Evolutionary conservation across 2,113 vertebrate genomes (phyloP), one percentile per base, ranked within the genome.

Genomic region (Paracyprichromis sp.): DNA sequence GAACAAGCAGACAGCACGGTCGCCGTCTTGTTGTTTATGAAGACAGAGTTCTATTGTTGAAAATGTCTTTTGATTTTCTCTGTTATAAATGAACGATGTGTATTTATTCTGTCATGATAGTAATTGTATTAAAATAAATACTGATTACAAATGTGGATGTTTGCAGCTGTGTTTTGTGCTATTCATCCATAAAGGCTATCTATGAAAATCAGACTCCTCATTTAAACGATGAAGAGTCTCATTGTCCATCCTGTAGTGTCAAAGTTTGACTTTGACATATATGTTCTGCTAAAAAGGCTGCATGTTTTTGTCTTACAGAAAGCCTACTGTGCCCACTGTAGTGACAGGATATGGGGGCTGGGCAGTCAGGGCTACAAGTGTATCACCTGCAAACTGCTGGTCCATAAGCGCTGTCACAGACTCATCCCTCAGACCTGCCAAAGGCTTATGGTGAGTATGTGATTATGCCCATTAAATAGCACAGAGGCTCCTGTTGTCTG

Each of bases 311-410:
- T 83, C n/a, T 93, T 84, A 1, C 92, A 99, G 98, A 97, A 97
- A 97, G 98, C 98, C 1, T 97, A 97, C 95, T 99, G 98, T 92
- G 98, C 98, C 96, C 98, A 98, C 97, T 99, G 98, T 97, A 97
- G 97, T 80, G 98, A 99, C 95, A 98, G 98, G 98, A 99, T 99
- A 99, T 99, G 98, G 98, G 97, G 98, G 89, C 98, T 99, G 89
- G 96, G 97, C 85, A 95, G 94, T 96, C 98, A 99, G 97, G 98
- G 98, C 96, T 99, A 98, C 98, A 98, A 98, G 97, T 99, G 98
- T 97, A 97, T 99, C 97, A 97, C 97, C 97, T 99, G 98, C 98
- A 97, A 97, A 93, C 95, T 99, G 88, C 96, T 99, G 97, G 98
- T 99, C 96, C 98, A 99, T 99, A 99, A 99, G 95, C 98, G 98